These are phyloP conservation scores for Schlechtendalia chinensis DNA, from an alignment of 1,140 invertebrate species.

Conservation along the genomic window DNA sequence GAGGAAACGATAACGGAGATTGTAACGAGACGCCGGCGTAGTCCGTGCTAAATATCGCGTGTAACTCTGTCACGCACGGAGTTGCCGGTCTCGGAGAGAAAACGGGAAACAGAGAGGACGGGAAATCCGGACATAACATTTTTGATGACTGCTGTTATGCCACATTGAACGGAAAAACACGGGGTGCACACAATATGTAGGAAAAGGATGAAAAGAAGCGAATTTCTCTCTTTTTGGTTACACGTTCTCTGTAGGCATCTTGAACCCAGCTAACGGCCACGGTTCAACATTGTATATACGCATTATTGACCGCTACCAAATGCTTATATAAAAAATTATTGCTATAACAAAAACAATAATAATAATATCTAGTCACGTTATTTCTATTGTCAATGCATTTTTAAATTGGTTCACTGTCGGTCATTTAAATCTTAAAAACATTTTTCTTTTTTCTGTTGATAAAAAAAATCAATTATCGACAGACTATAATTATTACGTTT, in stretches of 20 bases:
- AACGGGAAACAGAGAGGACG: background rate
- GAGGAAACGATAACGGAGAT: constrained; percentile 40
- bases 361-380: no score
- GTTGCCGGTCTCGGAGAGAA: background rate
- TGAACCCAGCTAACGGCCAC: background rate
- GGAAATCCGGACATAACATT: constrained; percentile 21
- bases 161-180: constrained; percentile 22
- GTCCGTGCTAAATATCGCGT: background rate
- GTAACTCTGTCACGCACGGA: background rate
- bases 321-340: background rate
- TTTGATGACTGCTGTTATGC: constrained; percentile 15
- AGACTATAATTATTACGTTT: no score
- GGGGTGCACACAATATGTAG: background rate
- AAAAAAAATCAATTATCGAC: no score
- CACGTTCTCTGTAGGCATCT: background rate
- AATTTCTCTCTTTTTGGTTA: background rate
- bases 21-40: constrained; percentile 2
- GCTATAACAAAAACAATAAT: no score
- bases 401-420: background rate
- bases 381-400: background rate
- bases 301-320: background rate
- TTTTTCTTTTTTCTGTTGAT: no score
- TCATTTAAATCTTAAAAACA: no score
- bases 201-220: background rate
- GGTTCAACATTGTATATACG: background rate